A percentile compares a stretch with the other conserved stretches of the same genome.
Evolutionary conservation across 1,140 invertebrate genomes (phyloP).

Genomic region (Helicorthomorpha holstii): DNA sequence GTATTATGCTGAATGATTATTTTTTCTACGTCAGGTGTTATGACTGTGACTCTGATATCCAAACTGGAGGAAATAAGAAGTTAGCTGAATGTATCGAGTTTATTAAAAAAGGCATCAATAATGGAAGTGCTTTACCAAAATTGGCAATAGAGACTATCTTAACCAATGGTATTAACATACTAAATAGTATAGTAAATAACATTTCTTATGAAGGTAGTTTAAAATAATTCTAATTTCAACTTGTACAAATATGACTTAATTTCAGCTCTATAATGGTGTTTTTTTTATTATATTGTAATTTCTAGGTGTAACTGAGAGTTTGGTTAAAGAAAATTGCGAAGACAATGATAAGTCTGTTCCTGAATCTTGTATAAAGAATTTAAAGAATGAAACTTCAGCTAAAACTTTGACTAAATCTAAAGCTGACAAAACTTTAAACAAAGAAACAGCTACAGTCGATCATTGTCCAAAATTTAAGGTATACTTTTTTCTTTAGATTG

Average conservation of each 20-base stretch:
- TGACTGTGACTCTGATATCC: slow-evolving; percentile 29
- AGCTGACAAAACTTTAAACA: too few species aligned
- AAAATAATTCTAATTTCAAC: neutral
- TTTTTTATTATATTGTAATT: slow-evolving; percentile 1
- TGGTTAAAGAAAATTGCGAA: too few species aligned
- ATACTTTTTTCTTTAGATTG: too few species aligned
- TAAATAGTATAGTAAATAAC: neutral
- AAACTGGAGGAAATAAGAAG: slow-evolving; percentile 20
- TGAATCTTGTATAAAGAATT: too few species aligned
- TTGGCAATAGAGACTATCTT: neutral
- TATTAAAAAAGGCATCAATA: slow-evolving; percentile 15
- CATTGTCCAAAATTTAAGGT: too few species aligned
- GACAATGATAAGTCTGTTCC: too few species aligned
- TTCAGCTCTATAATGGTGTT: neutral
- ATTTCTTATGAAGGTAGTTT: neutral
- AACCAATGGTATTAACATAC: neutral
- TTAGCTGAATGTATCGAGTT: slow-evolving; percentile 23
- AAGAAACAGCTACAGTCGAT: too few species aligned
- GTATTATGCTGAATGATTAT: neutral
- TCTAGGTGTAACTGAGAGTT: too few species aligned
- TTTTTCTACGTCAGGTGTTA: slow-evolving; percentile 23
- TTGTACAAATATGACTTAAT: neutral
- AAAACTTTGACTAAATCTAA: too few species aligned
- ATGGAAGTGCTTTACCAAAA: neutral
- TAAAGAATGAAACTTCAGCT: too few species aligned